Conservation (phyloP, 2,888 invertebrate genomes). For the Rhagophthalmus giganteus region DNA sequence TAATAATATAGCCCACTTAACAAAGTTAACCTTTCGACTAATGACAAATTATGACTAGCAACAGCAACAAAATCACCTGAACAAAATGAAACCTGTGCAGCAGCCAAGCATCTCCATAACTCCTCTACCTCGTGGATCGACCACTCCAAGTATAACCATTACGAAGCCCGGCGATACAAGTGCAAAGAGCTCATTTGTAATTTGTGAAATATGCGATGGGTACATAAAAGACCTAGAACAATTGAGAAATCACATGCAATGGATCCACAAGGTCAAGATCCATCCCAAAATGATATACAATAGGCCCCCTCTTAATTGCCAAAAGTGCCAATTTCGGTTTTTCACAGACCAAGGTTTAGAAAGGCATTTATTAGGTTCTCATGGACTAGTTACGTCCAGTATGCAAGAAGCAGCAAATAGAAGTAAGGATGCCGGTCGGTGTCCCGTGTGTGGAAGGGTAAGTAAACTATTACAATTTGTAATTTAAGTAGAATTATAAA, state of each 20-base stretch:
- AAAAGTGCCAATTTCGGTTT: constrained; percentile 94
- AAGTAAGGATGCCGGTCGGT: constrained; percentile 91
- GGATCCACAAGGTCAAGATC: constrained; percentile 96
- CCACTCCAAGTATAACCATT: constrained; percentile 51
- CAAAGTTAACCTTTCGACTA: too few species aligned
- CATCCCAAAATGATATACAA: constrained; percentile 96
- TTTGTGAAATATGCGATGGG: constrained; percentile 96
- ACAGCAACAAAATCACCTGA: constrained; percentile 7
- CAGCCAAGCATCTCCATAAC: constrained; percentile 91
- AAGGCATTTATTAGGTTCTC: constrained; percentile 90
- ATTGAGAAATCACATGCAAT: constrained; percentile 93
- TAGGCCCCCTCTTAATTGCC: constrained; percentile 91
- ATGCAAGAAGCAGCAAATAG: constrained; percentile 96
- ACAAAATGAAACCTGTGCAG: constrained; percentile 56
- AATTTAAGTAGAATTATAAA: too few species aligned
- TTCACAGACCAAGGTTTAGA: constrained; percentile 97
- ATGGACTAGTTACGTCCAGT: constrained; percentile 92
- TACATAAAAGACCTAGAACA: constrained; percentile 95
- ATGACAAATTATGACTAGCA: too few species aligned
- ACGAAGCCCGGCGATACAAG: constrained; percentile 59
- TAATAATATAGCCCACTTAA: too few species aligned
- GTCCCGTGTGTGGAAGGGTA: constrained; percentile 93
- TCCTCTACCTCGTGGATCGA: constrained; percentile 73
- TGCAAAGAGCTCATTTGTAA: constrained; percentile 82
- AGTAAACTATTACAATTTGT: constrained; percentile 43